These are phyloP conservation scores for Pardosa pseudoannulata DNA, from an alignment of 2,888 invertebrate species.

Conservation along the genomic window DNA sequence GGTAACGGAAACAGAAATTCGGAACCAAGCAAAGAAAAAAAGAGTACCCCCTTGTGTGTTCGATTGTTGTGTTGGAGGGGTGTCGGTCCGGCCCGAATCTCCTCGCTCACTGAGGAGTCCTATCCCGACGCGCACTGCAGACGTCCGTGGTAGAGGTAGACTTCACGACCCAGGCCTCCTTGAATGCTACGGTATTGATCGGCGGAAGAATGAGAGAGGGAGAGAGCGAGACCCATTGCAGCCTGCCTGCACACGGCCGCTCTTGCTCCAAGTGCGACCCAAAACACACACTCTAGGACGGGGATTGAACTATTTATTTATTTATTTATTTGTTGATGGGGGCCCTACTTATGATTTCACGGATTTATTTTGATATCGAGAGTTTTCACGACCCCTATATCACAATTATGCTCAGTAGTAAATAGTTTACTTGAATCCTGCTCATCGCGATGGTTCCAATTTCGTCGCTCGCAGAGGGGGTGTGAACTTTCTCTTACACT, in stretches of 20 bases:
- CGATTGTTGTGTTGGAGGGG: constrained; percentile 22
- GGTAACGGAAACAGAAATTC: not conserved
- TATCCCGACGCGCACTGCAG: constrained; percentile 68
- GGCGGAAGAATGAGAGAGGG: not conserved
- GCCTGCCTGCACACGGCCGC: constrained; percentile 12
- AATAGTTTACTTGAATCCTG: too few species aligned
- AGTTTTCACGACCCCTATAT: too few species aligned
- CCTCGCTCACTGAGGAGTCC: constrained; percentile 54
- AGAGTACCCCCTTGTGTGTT: constrained; percentile 22
- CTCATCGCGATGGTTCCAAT: too few species aligned
- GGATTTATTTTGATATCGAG: too few species aligned
- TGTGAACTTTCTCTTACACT: too few species aligned
- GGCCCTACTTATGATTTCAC: too few species aligned
- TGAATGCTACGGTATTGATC: constrained; percentile 67
- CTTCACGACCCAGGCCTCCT: constrained; percentile 50
- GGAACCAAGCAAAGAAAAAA: constrained; percentile 19
- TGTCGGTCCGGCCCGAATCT: constrained; percentile 59
- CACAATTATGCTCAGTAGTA: too few species aligned
- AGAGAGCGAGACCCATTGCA: constrained; percentile 46
- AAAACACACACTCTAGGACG: too few species aligned
- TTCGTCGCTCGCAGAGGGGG: too few species aligned
- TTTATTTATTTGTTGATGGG: too few species aligned
- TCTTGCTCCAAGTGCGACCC: too few species aligned
- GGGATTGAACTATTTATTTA: too few species aligned
- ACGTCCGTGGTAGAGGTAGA: constrained; percentile 68